Evolutionary conservation across 2,113 vertebrate genomes (phyloP), one percentile per base, ranked within the genome.

Genomic region (Coreoperca whiteheadi): DNA sequence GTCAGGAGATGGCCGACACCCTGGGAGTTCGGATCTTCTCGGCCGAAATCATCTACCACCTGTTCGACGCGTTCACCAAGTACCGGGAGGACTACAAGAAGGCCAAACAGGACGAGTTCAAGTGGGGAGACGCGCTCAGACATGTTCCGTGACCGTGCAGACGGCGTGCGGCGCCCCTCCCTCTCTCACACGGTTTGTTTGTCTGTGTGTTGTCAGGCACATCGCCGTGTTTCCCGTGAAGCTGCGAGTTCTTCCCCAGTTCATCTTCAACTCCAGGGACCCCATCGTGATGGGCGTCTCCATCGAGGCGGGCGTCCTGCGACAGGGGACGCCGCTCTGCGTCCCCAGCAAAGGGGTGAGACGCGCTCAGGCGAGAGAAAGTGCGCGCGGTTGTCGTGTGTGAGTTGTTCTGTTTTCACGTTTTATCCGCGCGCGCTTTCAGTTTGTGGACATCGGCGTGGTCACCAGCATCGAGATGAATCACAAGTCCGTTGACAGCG

Each of bases 11-110:
- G 97, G 98, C 98, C 0, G 98, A 99, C 64, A 97, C 96, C 64
- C 94, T 99, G 88, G 98, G 98, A 2, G 98, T 99, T 18, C 94
- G 98, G 4, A 95, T 99, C 83, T 99, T 99, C 94, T 98, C 96
- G 16, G 98, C 98, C 21, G 98, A 99, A 91, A 99, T 99, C 81
- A 99, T 99, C 94, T 99, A 99, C 94, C 98, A 99, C 79, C 95
- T 99, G 83, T 99, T 99, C 57, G 98, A 99, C 82, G 96, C 98
- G 69, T 99, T 99, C 94, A 99, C 98, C 37, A 99, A 99, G 89
- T 99, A 98, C 2, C 94, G 98, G 71, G 98, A 99, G 89, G 98
- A 99, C 93, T 99, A 99, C 93, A 99, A 99, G 95, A 99, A 98
- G 90, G 96, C 97, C 94, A 99, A 99, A 66, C 98, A 99, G 90